phyloP scores from a whole-genome alignment of 92 coral and sea anemone genomes.

The Pocillopora meandrina region DNA sequence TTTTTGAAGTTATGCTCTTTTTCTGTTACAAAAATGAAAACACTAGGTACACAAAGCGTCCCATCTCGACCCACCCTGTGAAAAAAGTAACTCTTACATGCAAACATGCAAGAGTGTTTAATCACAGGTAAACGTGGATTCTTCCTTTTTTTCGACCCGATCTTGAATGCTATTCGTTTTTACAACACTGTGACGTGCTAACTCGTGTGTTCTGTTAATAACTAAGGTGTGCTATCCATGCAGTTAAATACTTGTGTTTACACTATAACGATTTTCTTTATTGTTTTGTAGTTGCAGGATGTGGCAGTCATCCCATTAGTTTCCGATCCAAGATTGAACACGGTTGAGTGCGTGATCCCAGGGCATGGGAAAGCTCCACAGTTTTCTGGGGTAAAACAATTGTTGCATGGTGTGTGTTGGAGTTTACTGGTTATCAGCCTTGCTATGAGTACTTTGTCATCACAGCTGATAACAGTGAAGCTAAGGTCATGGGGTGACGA shows the following conservation, averaged over 20 bases:
- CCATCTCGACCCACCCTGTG: too few relatives aligned
- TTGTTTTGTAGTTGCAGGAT: constrained; percentile 1
- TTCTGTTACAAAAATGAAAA: too few relatives aligned
- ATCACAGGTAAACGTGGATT: too few relatives aligned
- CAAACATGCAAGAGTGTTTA: too few relatives aligned
- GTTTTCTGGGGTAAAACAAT: constrained; percentile 1
- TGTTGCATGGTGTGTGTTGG: constrained; percentile 28
- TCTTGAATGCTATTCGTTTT: too few relatives aligned
- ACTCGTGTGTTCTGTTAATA: too few relatives aligned
- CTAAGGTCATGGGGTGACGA: neutral
- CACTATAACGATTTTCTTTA: neutral
- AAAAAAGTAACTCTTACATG: too few relatives aligned
- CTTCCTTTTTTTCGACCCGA: too few relatives aligned
- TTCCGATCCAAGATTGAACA: constrained; percentile 13
- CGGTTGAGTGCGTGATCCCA: constrained; percentile 25
- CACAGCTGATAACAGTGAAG: neutral
- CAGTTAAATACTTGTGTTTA: neutral
- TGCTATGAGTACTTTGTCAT: neutral
- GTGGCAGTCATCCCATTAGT: neutral
- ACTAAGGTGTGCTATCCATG: neutral
- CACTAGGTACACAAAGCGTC: too few relatives aligned
- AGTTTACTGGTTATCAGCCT: neutral
- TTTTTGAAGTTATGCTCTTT: too few relatives aligned
- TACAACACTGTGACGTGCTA: too few relatives aligned
- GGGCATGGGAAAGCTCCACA: constrained; percentile 39